A percentile compares a stretch with the other conserved stretches of the same genome.
phyloP scores from a whole-genome alignment of 1,140 invertebrate species.

The Drosophila pruinosa region DNA sequence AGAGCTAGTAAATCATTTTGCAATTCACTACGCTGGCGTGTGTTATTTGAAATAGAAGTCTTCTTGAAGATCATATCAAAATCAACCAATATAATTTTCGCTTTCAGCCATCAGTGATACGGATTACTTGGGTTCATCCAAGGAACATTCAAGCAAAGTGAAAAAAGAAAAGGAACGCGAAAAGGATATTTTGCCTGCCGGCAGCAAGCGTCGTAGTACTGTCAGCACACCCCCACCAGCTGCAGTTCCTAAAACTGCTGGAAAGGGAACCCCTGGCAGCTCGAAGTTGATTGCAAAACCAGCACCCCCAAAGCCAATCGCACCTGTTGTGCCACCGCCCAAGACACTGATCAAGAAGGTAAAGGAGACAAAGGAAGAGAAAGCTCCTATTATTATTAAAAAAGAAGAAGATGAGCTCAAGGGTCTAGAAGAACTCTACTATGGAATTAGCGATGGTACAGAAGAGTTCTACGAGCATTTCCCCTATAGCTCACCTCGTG shows the following conservation, averaged over 20 bases:
- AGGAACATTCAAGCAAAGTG: constrained; percentile 39
- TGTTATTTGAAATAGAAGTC: neutral
- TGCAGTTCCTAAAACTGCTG: constrained; percentile 26
- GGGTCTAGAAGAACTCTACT: constrained; percentile 77
- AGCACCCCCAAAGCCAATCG: constrained; percentile 19
- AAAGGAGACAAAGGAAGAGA: constrained; percentile 59
- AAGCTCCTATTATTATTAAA: constrained; percentile 56
- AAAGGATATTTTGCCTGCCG: constrained; percentile 44
- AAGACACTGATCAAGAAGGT: constrained; percentile 35
- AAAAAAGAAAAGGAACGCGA: constrained; percentile 75
- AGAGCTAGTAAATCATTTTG: too few species aligned
- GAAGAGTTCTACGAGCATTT: constrained; percentile 72
- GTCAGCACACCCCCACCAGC: constrained; percentile 40
- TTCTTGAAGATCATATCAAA: neutral
- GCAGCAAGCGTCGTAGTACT: constrained; percentile 49
- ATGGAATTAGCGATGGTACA: constrained; percentile 70
- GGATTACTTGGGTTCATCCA: constrained; percentile 51
- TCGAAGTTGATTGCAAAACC: constrained; percentile 35
- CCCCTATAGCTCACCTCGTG: constrained; percentile 59
- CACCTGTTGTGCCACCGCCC: neutral
- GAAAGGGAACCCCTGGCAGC: constrained; percentile 17
- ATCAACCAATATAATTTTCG: neutral
- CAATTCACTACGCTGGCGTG: too few species aligned
- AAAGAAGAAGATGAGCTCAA: constrained; percentile 77
- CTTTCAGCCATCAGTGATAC: constrained; percentile 72